Evolutionary conservation across 2,113 vertebrate genomes (phyloP).

Genomic region (Saccopteryx bilineata): DNA sequence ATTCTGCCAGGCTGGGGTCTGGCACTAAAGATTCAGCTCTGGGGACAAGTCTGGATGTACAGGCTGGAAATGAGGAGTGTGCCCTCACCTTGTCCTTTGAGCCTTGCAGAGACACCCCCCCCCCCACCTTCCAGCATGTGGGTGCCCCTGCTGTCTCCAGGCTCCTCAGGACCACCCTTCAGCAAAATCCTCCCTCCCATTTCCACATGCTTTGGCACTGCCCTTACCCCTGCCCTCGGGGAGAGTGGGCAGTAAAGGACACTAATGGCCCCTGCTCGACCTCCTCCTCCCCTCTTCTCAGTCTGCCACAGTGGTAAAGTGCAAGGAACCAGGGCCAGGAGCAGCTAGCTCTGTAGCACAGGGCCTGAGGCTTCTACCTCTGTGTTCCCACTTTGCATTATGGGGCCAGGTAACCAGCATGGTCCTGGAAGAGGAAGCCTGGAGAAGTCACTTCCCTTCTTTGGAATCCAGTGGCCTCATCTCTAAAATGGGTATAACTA

Average conservation of each 20-base stretch:
- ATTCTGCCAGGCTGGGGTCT: not conserved
- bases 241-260: not conserved
- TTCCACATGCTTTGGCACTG: not conserved
- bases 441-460: not conserved
- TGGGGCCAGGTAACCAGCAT: not conserved
- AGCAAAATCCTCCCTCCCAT: not conserved
- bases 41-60: not conserved
- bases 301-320: not conserved
- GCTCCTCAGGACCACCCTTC: not conserved
- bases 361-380: not conserved
- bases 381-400: not conserved
- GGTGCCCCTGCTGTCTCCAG: not conserved
- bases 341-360: not conserved
- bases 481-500: not conserved
- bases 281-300: not conserved
- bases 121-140: not conserved
- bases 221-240: not conserved
- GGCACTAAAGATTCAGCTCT: not conserved
- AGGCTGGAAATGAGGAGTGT: not conserved
- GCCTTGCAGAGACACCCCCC: not conserved
- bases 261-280: not conserved
- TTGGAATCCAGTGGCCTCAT: not conserved
- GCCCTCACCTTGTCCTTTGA: not conserved
- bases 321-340: not conserved
- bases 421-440: not conserved